These are phyloP conservation scores for Anser cygnoides DNA, from an alignment of 2,113 vertebrate species.

Conservation along the genomic window DNA sequence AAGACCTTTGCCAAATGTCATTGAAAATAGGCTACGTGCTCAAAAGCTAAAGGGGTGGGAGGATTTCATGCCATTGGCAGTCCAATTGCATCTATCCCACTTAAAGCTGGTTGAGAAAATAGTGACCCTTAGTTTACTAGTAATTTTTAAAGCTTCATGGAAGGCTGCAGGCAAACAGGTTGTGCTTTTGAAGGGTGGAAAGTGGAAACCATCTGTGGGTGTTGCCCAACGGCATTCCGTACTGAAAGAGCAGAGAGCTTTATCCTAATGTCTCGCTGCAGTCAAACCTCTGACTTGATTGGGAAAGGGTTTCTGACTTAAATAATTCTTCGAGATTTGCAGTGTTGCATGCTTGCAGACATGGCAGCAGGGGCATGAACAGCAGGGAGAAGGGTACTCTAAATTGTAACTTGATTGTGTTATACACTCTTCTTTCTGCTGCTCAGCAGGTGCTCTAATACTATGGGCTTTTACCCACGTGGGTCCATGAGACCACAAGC, in stretches of 20 bases:
- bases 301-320: background rate
- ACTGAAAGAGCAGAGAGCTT: background rate
- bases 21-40: background rate
- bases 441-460: background rate
- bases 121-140: background rate
- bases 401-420: background rate
- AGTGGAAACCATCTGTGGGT: background rate
- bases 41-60: background rate
- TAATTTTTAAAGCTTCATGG: background rate
- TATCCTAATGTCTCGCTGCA: background rate
- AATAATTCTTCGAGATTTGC: background rate
- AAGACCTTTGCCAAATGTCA: background rate
- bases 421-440: accelerated
- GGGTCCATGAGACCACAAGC: background rate
- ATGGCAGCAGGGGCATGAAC: background rate
- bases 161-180: background rate
- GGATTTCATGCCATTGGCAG: background rate
- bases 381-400: background rate
- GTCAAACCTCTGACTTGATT: background rate
- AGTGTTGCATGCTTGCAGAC: background rate
- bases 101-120: background rate
- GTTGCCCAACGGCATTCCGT: background rate
- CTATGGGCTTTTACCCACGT: accelerated
- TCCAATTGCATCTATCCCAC: background rate
- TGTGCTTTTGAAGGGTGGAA: background rate